A percentile compares a stretch with the other conserved stretches of the same genome.
These are phyloP conservation scores for Rhincodon typus DNA, from an alignment of 2,797 vertebrate species.

Conservation along the genomic window DNA sequence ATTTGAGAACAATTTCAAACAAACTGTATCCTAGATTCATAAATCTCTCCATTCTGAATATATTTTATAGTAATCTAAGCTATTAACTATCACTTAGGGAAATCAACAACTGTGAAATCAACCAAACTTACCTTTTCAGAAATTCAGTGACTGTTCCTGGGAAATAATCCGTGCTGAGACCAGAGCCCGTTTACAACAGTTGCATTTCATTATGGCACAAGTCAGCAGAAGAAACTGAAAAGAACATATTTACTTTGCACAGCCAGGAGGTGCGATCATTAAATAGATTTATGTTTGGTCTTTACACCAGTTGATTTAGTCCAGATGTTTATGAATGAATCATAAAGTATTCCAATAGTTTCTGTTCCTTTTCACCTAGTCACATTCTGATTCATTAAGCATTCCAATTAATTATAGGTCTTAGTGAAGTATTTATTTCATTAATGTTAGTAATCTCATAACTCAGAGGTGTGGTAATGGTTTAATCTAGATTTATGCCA, in stretches of 20 bases:
- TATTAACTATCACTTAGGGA: background rate
- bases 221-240: no score
- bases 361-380: background rate
- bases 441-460: background rate
- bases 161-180: no score
- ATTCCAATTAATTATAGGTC: background rate
- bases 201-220: no score
- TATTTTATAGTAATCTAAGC: background rate
- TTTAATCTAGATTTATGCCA: background rate
- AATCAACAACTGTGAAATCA: background rate
- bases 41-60: background rate
- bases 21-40: background rate
- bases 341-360: background rate
- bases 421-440: background rate
- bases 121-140: background rate
- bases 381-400: background rate
- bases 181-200: no score
- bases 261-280: background rate
- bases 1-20: background rate
- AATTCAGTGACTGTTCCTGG: no score
- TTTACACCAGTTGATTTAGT: constrained; percentile 27
- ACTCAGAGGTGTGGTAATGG: no score
- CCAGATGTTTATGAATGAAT: constrained; percentile 5
- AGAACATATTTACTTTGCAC: no score
- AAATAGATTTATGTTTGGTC: background rate